A percentile compares a stretch with the other conserved stretches of the same genome.
These are phyloP conservation scores for Epirrita christyi DNA, from an alignment of 2,888 invertebrate species.

Conservation along the genomic window DNA sequence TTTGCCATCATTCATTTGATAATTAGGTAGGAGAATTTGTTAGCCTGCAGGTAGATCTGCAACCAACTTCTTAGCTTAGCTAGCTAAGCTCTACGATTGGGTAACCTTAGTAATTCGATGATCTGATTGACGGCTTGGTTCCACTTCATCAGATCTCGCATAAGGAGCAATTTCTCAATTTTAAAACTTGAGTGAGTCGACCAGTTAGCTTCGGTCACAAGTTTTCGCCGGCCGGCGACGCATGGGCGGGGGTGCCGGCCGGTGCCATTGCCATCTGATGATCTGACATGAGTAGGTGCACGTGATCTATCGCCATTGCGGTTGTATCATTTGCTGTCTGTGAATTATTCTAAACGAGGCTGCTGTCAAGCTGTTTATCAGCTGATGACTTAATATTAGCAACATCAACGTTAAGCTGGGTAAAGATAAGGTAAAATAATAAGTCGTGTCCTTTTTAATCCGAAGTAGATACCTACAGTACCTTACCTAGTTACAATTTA, in stretches of 20 bases:
- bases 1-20: not conserved
- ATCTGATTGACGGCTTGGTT: not conserved
- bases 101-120: not conserved
- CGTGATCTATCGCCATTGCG: conserved; percentile 47
- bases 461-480: too few relatives aligned
- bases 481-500: too few relatives aligned
- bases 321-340: conserved; percentile 21
- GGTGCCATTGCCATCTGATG: conserved; percentile 48
- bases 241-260: conserved; percentile 45
- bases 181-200: not conserved
- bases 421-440: too few relatives aligned
- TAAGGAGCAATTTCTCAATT: not conserved
- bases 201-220: not conserved
- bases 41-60: not conserved
- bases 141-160: not conserved
- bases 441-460: too few relatives aligned
- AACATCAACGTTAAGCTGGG: too few relatives aligned
- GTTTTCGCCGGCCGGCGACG: conserved; percentile 48
- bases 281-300: conserved; percentile 50
- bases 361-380: too few relatives aligned
- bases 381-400: too few relatives aligned
- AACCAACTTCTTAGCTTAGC: not conserved
- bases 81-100: not conserved
- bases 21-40: too few relatives aligned
- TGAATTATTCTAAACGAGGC: conserved; percentile 2